These are phyloP conservation scores for Cyclopterus lumpus DNA, from an alignment of 2,797 vertebrate species.

Conservation along the genomic window DNA sequence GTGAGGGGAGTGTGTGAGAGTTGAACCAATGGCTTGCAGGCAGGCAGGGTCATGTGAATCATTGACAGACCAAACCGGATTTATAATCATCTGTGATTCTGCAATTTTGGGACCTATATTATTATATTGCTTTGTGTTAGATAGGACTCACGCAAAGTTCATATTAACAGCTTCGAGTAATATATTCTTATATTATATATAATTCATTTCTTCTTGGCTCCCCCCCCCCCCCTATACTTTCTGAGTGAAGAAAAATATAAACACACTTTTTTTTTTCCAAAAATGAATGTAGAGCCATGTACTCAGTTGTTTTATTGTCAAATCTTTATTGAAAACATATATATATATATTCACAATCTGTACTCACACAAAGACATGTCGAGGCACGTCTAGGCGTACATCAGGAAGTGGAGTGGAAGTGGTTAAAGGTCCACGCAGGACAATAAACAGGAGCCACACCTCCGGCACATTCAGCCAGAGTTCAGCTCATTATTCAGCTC, in stretches of 20 bases:
- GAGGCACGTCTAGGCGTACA: background rate
- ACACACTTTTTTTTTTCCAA: background rate
- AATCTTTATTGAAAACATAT: background rate
- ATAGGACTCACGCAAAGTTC: background rate
- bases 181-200: too few relatives aligned
- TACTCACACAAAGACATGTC: constrained; percentile 5
- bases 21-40: constrained; percentile 16
- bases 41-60: background rate
- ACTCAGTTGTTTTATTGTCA: background rate
- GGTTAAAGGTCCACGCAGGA: background rate
- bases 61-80: constrained; percentile 3
- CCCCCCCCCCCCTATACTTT: background rate
- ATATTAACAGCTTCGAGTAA: background rate
- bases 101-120: background rate
- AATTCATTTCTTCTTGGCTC: background rate
- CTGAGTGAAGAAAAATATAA: background rate
- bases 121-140: constrained; percentile 1
- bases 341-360: background rate
- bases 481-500: background rate
- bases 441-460: background rate
- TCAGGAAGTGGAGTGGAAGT: background rate
- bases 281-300: background rate
- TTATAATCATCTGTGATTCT: background rate
- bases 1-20: constrained; percentile 49
- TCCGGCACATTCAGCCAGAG: background rate